Conservation (phyloP, 2,797 vertebrate species). For the Mastacembelus armatus region DNA sequence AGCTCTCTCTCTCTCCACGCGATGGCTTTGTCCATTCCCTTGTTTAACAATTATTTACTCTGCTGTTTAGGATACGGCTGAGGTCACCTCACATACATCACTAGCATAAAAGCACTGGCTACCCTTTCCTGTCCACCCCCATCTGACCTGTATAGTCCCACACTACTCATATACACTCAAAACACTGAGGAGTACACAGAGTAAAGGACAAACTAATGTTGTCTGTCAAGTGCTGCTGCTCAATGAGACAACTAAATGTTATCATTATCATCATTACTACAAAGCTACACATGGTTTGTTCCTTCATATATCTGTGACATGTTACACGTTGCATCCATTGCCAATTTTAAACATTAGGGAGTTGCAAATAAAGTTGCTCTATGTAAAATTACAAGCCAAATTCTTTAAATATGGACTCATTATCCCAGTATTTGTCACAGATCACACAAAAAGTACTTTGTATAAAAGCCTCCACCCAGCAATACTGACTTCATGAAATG, state of each 20-base stretch:
- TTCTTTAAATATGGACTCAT: neutral
- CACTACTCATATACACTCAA: conserved; percentile 13
- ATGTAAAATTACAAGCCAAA: neutral
- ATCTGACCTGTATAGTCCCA: conserved; percentile 43
- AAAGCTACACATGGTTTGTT: neutral
- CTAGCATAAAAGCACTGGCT: conserved; percentile 69
- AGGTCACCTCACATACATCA: conserved; percentile 77
- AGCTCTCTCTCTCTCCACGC: conserved; percentile 68
- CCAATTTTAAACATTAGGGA: too few species aligned
- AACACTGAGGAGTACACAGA: conserved; percentile 17
- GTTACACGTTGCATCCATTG: neutral
- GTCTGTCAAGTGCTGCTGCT: conserved; percentile 21
- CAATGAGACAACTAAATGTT: neutral
- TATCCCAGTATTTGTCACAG: neutral
- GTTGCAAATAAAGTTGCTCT: too few species aligned
- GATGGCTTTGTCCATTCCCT: conserved; percentile 80
- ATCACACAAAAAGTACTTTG: conserved; percentile 5
- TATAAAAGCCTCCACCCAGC: conserved; percentile 23
- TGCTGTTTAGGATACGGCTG: conserved; percentile 68
- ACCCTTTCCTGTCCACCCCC: conserved; percentile 51
- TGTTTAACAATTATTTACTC: conserved; percentile 89
- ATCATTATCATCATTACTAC: neutral
- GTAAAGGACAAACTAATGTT: conserved; percentile 10
- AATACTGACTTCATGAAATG: conserved; percentile 34
- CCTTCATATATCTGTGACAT: neutral